Base-by-base conservation (phyloP, 2,797 vertebrate genomes). In the Clarias fuscus region DNA sequence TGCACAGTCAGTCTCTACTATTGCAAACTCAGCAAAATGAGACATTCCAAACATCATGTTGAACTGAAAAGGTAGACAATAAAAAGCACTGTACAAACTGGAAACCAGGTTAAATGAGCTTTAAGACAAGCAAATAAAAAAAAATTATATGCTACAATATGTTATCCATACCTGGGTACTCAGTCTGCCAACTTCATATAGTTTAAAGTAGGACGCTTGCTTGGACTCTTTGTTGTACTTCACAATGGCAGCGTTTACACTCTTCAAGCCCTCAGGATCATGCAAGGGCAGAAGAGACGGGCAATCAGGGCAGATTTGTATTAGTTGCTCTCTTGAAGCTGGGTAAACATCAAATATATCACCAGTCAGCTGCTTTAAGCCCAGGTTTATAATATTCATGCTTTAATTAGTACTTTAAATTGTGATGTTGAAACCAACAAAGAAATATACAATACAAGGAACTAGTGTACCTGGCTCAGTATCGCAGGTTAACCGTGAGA, bases 131-230 rank as follows among this genome's bases (percentile, higher is more conserved):
- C 1, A 3, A 56, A 10, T 8, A 3, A 53, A 73, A 75, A 27
- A 53, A 27, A 1, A 1, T 7, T 27, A 56, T n/a, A 61, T 37
- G 53, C n/a, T 48, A 53, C 48, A 53, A 10, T 53, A 53, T 13
- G 48, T 3, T 53, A 53, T 71, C 7, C 3, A 8, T 84, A 91
- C 92, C 90, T 89, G 88, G 37, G 86, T 81, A 0, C 62, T 86
- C 11, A 92, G 65, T 68, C 91, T 88, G 68, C 92, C 92, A 6
- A 92, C 89, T 84, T 92, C 92, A 81, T 90, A 58, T 30, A 92
- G 82, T 76, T 67, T 91, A 84, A 91, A 92, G 86, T 85, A 75
- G 53, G 82, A 83, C 0, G 37, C 70, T 30, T 87, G 78, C 33
- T 84, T 82, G 1, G 83, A 79, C 0, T 88, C 84, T 1, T 87